Percentiles rank a stretch among this genome's conserved stretches.
Evolutionary conservation across 2,113 vertebrate species (phyloP).

Genomic region (Scatophagus argus): DNA sequence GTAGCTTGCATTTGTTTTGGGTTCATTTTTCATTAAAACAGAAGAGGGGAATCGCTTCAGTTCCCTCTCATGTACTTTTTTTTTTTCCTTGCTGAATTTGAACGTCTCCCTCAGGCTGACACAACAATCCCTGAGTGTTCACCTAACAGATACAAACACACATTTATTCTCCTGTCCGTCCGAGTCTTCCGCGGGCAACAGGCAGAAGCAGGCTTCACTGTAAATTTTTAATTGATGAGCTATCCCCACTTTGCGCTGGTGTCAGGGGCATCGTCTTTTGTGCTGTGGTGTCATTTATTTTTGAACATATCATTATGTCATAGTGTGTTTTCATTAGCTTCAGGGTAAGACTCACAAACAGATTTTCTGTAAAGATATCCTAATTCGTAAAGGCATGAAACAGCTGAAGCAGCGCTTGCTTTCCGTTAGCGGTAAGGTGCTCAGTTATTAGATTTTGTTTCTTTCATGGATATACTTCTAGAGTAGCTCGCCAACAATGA

Average conservation of each 20-base stretch:
- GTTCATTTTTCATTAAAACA: conserved; percentile 40
- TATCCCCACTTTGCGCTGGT: background rate
- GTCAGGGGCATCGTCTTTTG: background rate
- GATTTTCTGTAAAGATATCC: background rate
- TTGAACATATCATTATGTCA: background rate
- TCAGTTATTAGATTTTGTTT: conserved; percentile 45
- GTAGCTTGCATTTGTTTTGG: conserved; percentile 22
- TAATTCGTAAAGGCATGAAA: conserved; percentile 19
- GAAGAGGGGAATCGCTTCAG: background rate
- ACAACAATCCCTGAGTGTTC: conserved; percentile 36
- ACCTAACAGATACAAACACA: conserved; percentile 48
- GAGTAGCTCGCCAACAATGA: conserved; percentile 20
- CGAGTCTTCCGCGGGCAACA: conserved; percentile 19
- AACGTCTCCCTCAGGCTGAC: conserved; percentile 44
- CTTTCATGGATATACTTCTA: conserved; percentile 37
- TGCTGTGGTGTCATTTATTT: background rate
- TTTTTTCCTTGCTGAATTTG: conserved; percentile 42
- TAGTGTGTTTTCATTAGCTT: conserved; percentile 1
- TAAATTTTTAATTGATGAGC: conserved; percentile 47
- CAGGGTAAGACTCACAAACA: background rate
- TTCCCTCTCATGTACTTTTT: conserved; percentile 25
- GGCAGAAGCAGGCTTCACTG: conserved; percentile 19
- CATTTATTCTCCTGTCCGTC: conserved; percentile 56
- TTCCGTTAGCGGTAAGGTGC: conserved; percentile 25
- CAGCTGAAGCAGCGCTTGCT: background rate